Evolutionary conservation across 2,888 invertebrate genomes (phyloP).

Genomic region (Orchesella flavescens): DNA sequence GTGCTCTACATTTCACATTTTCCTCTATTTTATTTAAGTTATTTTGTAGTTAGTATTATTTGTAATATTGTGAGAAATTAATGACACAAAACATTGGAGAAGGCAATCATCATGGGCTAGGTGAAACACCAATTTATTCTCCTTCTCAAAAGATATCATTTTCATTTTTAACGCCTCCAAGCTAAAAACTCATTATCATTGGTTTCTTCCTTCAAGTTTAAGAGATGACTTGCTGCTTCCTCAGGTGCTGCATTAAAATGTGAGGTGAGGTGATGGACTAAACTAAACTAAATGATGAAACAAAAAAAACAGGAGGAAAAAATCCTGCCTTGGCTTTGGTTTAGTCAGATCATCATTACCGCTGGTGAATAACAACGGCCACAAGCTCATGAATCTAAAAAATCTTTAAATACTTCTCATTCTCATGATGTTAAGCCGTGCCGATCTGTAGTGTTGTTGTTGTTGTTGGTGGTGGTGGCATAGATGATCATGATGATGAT

Average conservation of each 20-base stretch:
- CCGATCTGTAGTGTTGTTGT: too few relatives aligned
- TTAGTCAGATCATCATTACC: background rate
- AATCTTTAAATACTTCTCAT: background rate
- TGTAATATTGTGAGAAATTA: too few relatives aligned
- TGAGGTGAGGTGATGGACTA: background rate
- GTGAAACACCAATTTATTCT: too few relatives aligned
- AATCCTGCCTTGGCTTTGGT: background rate
- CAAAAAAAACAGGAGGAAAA: background rate
- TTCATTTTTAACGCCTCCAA: slow-evolving; percentile 1
- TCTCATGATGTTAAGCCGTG: too few relatives aligned
- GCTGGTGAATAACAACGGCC: background rate
- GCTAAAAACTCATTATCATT: slow-evolving; percentile 20
- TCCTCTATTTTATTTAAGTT: too few relatives aligned
- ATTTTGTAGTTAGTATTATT: too few relatives aligned
- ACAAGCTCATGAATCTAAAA: background rate
- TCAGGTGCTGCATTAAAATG: slow-evolving; percentile 22
- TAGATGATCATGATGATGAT: background rate
- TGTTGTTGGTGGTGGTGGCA: too few relatives aligned
- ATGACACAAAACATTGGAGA: too few relatives aligned
- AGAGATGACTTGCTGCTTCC: slow-evolving; percentile 11
- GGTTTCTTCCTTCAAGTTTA: slow-evolving; percentile 1
- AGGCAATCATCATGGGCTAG: too few relatives aligned
- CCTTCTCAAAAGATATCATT: slow-evolving; percentile 1
- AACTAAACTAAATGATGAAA: background rate
- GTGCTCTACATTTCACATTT: too few relatives aligned